Percentiles rank a stretch among this genome's conserved stretches.
Evolutionary conservation across 2,888 invertebrate species (phyloP).

Genomic region (Stenichneumon culpator): DNA sequence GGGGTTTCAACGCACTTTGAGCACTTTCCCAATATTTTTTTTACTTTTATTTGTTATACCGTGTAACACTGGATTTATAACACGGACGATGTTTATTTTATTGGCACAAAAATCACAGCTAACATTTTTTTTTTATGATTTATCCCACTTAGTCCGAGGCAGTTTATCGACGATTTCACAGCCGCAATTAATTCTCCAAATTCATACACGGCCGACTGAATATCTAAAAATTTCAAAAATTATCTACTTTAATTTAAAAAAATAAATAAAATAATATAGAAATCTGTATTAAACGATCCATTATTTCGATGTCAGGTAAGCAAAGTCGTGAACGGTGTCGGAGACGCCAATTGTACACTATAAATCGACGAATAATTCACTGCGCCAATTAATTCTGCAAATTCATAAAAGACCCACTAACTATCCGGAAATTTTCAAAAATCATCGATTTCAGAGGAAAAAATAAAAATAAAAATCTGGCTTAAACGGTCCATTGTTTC

Average conservation of each 20-base stretch:
- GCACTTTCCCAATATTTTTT: background rate
- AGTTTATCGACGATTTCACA: background rate
- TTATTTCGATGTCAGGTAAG: background rate
- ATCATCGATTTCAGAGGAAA: background rate
- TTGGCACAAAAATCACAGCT: background rate
- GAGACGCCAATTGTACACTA: background rate
- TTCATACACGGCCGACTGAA: background rate
- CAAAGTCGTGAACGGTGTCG: background rate
- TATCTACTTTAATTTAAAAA: background rate
- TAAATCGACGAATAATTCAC: background rate
- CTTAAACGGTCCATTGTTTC: background rate
- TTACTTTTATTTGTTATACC: background rate
- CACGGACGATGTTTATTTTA: background rate
- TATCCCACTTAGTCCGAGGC: background rate
- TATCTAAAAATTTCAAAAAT: background rate
- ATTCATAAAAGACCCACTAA: background rate
- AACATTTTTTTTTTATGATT: background rate
- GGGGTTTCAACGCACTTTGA: background rate
- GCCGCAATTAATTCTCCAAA: background rate
- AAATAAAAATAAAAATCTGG: background rate
- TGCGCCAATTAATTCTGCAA: background rate
- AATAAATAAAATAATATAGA: background rate
- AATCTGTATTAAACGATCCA: background rate
- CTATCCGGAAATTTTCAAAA: background rate
- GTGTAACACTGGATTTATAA: constrained; percentile 9